A percentile compares a stretch with the other conserved stretches of the same genome.
Conservation (phyloP, 2,113 vertebrate species). For the Ovis aries region ARS-UI_Ramb_v3.0 NC_056059.1:107635501-107636000, state of each 20-base stretch:
- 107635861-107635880: background rate
- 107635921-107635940: background rate
- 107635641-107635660: background rate
- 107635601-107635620: background rate
- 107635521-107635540: background rate
- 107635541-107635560: background rate
- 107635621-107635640: background rate
- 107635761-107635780: background rate
- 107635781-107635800: background rate
- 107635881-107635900: background rate
- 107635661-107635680: background rate
- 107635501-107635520: background rate
- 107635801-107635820: background rate
- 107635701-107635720: background rate
- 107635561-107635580: background rate
- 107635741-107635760: background rate
- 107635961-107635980: background rate
- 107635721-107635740: background rate
- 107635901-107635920: background rate
- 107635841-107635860: background rate
- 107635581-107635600: background rate
- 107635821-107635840: background rate
- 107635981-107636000: background rate
- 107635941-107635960: rapidly evolving
- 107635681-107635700: background rate